phyloP scores from a whole-genome alignment of 2,113 vertebrate genomes.

The Chroicocephalus ridibundus region DNA sequence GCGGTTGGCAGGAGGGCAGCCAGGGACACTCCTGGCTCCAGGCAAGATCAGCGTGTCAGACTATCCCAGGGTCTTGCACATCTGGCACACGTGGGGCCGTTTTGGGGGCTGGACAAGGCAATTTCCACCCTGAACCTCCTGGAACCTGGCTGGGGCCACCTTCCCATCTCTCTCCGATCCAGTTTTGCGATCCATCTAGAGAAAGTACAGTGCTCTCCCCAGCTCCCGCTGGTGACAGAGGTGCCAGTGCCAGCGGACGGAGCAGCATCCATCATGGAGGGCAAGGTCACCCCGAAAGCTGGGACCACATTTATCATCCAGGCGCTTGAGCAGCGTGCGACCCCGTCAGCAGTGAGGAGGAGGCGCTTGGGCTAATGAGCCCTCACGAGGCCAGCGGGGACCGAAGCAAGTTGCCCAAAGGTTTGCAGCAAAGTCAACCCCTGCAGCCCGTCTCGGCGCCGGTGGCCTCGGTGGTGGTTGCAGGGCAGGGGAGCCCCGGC shows the following conservation, averaged over 20 bases:
- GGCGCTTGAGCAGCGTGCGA: neutral
- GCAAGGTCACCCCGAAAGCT: neutral
- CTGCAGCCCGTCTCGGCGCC: rapidly evolving
- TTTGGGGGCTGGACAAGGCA: neutral
- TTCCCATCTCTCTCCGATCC: neutral
- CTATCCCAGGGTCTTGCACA: neutral
- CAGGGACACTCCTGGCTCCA: neutral
- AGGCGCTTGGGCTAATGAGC: slow-evolving; percentile 56
- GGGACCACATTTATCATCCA: slow-evolving; percentile 55
- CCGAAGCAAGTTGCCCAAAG: rapidly evolving
- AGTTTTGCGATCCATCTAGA: neutral
- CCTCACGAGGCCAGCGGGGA: rapidly evolving
- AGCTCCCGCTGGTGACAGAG: neutral
- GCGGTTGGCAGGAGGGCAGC: rapidly evolving
- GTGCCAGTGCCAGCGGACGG: slow-evolving; percentile 45
- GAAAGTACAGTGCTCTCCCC: neutral
- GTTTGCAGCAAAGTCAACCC: neutral
- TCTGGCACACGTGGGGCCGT: rapidly evolving
- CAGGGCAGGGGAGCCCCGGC: neutral
- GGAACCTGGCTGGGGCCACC: neutral
- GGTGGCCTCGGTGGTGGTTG: neutral
- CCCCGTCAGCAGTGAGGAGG: slow-evolving; percentile 7
- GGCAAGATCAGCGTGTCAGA: rapidly evolving
- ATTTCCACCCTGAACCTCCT: neutral
- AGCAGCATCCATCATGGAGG: slow-evolving; percentile 63